Conservation (phyloP, 2,797 vertebrate genomes). For the Coregonus suidteri region DNA sequence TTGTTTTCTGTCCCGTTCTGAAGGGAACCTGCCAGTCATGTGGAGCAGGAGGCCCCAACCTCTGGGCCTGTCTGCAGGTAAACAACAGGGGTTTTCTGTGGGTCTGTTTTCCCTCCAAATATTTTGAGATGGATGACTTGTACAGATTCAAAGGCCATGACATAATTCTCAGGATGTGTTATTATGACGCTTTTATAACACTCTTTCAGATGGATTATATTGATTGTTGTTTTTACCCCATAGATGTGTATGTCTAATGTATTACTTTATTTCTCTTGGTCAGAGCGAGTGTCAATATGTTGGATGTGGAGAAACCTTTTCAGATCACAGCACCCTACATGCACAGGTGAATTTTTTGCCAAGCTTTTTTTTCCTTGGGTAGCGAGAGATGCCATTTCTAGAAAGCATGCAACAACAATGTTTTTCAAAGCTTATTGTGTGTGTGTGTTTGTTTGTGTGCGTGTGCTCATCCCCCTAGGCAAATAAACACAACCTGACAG, state of each 20-base stretch:
- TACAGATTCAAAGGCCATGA: background rate
- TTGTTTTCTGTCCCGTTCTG: conserved; percentile 9
- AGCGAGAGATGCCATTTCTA: background rate
- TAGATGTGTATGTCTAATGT: background rate
- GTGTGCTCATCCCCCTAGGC: conserved; percentile 62
- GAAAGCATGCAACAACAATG: background rate
- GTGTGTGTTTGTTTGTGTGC: background rate
- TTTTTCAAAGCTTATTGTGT: background rate
- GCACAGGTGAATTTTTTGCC: conserved; percentile 85
- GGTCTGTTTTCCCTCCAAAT: background rate
- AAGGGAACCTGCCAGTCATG: conserved; percentile 97
- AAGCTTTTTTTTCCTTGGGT: background rate
- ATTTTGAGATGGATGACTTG: background rate
- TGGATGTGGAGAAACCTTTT: conserved; percentile 93
- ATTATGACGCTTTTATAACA: too few relatives aligned
- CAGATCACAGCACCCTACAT: conserved; percentile 95
- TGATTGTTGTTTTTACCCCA: background rate
- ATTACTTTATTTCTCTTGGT: conserved; percentile 25
- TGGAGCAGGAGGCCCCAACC: conserved; percentile 90
- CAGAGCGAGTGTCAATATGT: conserved; percentile 93
- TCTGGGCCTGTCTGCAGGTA: conserved; percentile 99
- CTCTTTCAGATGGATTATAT: too few relatives aligned
- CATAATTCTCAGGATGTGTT: too few relatives aligned
- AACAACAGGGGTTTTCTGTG: background rate
- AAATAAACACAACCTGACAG: conserved; percentile 95